These are phyloP conservation scores for Australoheros scitulus DNA, from an alignment of 2,113 vertebrate genomes.

Conservation along the genomic window DNA sequence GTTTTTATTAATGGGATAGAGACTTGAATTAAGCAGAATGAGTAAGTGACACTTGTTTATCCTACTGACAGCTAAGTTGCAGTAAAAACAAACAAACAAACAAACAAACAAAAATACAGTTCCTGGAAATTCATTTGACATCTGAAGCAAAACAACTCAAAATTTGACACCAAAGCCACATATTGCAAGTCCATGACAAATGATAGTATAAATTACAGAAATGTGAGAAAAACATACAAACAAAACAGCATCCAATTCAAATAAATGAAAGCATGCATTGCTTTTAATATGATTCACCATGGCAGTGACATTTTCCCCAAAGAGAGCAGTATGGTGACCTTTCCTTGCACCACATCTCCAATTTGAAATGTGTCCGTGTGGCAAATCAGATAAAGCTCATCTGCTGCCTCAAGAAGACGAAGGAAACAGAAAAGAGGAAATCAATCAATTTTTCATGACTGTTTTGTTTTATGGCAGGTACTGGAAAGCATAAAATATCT, in stretches of 20 bases:
- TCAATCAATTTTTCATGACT: constrained; percentile 7
- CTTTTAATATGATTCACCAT: constrained; percentile 50
- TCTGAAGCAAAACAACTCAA: neutral
- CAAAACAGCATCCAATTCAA: constrained; percentile 13
- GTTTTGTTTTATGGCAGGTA: constrained; percentile 1
- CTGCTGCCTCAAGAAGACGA: constrained; percentile 6
- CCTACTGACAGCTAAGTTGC: neutral
- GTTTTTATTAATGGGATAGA: neutral
- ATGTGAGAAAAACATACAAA: neutral
- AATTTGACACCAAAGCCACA: neutral
- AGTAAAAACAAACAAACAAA: neutral
- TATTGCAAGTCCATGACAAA: neutral
- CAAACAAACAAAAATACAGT: neutral
- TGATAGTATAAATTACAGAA: neutral
- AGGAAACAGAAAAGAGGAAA: constrained; percentile 18
- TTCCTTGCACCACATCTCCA: constrained; percentile 51
- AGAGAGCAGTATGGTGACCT: constrained; percentile 69
- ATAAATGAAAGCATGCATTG: constrained; percentile 15
- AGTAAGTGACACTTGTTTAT: neutral
- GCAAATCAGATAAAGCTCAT: constrained; percentile 46
- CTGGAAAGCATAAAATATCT: neutral
- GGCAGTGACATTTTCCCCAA: constrained; percentile 69
- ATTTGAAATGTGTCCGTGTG: constrained; percentile 49
- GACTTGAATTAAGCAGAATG: neutral
- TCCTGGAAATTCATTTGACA: neutral